Conservation (phyloP, 2,113 vertebrate species). For the Penelope pileata region DNA sequence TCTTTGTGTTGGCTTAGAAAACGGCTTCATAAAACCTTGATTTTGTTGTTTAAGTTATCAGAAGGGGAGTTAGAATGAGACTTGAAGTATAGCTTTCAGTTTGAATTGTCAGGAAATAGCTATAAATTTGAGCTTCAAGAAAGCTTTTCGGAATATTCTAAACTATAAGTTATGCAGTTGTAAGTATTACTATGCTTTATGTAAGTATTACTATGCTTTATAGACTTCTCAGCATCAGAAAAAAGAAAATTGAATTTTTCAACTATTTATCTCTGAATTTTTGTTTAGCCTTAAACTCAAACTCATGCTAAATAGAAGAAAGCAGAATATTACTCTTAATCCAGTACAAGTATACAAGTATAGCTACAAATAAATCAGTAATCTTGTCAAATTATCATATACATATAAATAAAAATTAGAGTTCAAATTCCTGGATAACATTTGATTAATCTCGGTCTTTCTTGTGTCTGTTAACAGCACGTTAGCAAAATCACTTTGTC, state of each 20-base stretch:
- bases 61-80: background rate
- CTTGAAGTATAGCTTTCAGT: background rate
- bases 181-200: background rate
- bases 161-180: background rate
- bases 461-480: background rate
- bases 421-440: background rate
- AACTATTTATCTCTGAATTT: background rate
- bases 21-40: background rate
- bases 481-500: background rate
- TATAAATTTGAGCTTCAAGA: background rate
- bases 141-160: background rate
- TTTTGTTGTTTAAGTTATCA: background rate
- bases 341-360: no score
- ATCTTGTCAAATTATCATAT: background rate
- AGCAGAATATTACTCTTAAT: background rate
- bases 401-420: background rate
- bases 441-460: background rate
- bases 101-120: background rate
- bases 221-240: background rate
- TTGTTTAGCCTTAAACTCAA: background rate
- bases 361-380: background rate
- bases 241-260: background rate
- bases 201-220: background rate
- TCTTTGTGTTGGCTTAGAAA: background rate
- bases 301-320: background rate